Percentiles rank a stretch among this genome's conserved stretches.
These are phyloP conservation scores for Seriola dumerili DNA, from an alignment of 2,113 vertebrate genomes.

Conservation along the genomic window DNA sequence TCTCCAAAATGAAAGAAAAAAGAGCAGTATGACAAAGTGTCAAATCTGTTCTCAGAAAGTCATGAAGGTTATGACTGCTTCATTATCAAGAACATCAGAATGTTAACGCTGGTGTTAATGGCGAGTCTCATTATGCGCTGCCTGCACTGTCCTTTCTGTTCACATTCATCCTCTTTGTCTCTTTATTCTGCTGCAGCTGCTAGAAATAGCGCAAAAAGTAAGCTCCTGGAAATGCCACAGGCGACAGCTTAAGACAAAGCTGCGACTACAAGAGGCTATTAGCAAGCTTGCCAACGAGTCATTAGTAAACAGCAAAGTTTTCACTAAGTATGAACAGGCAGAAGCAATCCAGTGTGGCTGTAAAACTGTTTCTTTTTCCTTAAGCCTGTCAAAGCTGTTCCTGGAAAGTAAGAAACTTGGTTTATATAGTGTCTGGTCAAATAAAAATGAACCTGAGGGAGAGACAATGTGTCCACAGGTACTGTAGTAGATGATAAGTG, in stretches of 20 bases:
- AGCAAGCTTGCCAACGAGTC: slow-evolving; percentile 60
- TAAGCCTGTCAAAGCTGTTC: slow-evolving; percentile 40
- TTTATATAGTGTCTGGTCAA: slow-evolving; percentile 35
- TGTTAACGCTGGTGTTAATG: slow-evolving; percentile 17
- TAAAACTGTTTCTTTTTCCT: slow-evolving; percentile 29
- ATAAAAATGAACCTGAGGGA: slow-evolving; percentile 35
- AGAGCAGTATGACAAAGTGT: not conserved
- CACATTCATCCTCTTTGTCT: slow-evolving; percentile 18
- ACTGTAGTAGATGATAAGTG: slow-evolving; percentile 45
- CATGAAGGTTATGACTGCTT: slow-evolving; percentile 37
- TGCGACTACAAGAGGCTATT: slow-evolving; percentile 60
- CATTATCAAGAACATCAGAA: slow-evolving; percentile 45
- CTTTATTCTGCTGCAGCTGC: slow-evolving; percentile 7
- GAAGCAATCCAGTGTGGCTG: slow-evolving; percentile 27
- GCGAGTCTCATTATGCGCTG: slow-evolving; percentile 36
- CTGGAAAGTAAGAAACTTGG: slow-evolving; percentile 45
- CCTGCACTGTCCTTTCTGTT: slow-evolving; percentile 38
- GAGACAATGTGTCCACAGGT: slow-evolving; percentile 43
- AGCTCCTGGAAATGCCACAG: slow-evolving; percentile 55
- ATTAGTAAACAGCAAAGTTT: slow-evolving; percentile 56
- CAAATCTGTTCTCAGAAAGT: slow-evolving; percentile 22
- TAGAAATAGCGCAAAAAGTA: slow-evolving; percentile 57
- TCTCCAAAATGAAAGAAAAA: slow-evolving; percentile 5
- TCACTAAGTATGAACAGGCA: slow-evolving; percentile 50
- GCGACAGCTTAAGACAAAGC: slow-evolving; percentile 64